Percentiles rank a stretch among this genome's conserved stretches.
These are phyloP conservation scores for Columba janthina DNA, from an alignment of 2,113 vertebrate species.

Conservation along the genomic window DNA sequence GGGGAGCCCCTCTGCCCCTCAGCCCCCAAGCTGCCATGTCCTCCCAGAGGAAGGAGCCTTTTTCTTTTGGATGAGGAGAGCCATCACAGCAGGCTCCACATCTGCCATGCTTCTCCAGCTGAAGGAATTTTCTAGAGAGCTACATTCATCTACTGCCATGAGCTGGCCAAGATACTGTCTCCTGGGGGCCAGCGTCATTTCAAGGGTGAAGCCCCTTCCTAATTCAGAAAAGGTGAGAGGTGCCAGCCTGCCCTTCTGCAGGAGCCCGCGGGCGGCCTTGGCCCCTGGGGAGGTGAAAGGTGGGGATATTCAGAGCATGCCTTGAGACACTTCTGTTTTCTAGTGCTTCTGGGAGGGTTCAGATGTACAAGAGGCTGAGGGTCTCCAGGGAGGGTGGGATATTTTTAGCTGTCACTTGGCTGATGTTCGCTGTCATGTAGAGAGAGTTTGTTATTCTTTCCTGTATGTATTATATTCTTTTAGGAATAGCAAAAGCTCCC, in stretches of 20 bases:
- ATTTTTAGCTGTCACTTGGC: conserved; percentile 65
- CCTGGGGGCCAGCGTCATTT: background rate
- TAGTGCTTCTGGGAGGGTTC: background rate
- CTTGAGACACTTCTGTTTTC: background rate
- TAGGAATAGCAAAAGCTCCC: conserved; percentile 8
- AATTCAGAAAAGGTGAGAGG: background rate
- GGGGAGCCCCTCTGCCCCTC: background rate
- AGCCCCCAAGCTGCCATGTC: rapidly evolving
- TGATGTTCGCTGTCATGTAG: conserved; percentile 55
- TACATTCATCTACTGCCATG: background rate
- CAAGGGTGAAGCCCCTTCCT: background rate
- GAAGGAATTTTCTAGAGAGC: background rate
- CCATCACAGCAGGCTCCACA: background rate
- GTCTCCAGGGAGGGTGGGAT: conserved; percentile 34
- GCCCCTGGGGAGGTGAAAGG: background rate
- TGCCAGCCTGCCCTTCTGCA: background rate
- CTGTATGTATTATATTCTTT: conserved; percentile 60
- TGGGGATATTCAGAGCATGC: background rate
- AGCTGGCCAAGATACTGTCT: background rate
- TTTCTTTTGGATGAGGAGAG: background rate
- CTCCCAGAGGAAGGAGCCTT: background rate
- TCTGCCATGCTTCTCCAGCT: background rate
- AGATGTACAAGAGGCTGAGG: conserved; percentile 16
- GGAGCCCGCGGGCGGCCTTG: background rate
- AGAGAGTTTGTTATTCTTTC: conserved; percentile 68